Conservation (phyloP, 2,888 invertebrate species). For the Ctenicera cuprea region DNA sequence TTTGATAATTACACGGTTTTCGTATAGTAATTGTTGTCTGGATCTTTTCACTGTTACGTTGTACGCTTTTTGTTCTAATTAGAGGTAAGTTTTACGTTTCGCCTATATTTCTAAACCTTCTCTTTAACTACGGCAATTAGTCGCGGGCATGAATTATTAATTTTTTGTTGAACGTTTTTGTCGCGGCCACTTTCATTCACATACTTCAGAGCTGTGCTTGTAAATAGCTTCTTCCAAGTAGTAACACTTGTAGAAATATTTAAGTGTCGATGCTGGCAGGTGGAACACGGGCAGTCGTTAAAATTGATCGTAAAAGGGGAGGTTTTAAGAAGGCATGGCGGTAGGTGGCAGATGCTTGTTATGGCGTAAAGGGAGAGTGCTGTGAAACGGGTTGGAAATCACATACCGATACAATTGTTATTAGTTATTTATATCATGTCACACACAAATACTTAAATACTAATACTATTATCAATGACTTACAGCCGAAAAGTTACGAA, state of each 20-base stretch:
- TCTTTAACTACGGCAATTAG: slow-evolving; percentile 33
- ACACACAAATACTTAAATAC: slow-evolving; percentile 37
- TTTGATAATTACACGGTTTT: slow-evolving; percentile 43
- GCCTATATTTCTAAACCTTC: slow-evolving; percentile 28
- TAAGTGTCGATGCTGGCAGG: slow-evolving; percentile 49
- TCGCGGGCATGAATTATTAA: slow-evolving; percentile 39
- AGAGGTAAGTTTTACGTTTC: slow-evolving; percentile 42
- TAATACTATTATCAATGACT: background rate
- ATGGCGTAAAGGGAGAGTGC: slow-evolving; percentile 36
- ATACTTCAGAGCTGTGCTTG: slow-evolving; percentile 17
- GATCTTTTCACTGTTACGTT: slow-evolving; percentile 40
- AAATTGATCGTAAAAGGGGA: slow-evolving; percentile 50
- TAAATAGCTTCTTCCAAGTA: slow-evolving; percentile 40
- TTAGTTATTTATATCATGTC: slow-evolving; percentile 24
- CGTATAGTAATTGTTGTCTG: slow-evolving; percentile 41
- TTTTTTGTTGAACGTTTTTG: slow-evolving; percentile 30
- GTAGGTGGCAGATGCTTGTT: slow-evolving; percentile 51
- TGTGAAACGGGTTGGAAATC: slow-evolving; percentile 34
- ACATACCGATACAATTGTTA: slow-evolving; percentile 40
- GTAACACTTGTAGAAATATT: slow-evolving; percentile 47
- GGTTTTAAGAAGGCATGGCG: slow-evolving; percentile 44
- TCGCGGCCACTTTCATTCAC: background rate
- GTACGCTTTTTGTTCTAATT: slow-evolving; percentile 35
- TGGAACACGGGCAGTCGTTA: slow-evolving; percentile 49
- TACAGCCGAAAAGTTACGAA: background rate